Conservation (phyloP, 23 tunicate genomes). For the Ascidia mentula region DNA sequence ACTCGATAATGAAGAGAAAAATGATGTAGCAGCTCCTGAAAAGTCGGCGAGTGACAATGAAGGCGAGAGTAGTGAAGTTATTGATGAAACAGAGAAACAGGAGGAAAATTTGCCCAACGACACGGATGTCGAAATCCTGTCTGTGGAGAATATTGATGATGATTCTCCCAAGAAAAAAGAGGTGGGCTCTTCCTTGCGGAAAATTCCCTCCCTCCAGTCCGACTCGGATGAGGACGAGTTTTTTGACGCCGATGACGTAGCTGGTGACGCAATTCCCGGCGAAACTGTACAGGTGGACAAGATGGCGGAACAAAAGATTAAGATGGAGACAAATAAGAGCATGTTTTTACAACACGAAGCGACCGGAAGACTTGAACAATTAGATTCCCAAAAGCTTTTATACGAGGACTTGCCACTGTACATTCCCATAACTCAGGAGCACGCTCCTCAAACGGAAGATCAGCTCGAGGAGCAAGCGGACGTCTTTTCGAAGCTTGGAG, state of each 20-base stretch:
- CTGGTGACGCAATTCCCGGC: background rate
- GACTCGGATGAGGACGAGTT: slow-evolving; percentile 70
- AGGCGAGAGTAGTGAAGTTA: background rate
- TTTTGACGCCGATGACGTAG: slow-evolving; percentile 45
- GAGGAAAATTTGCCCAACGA: background rate
- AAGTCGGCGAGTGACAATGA: background rate
- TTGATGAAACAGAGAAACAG: background rate
- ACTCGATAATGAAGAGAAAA: slow-evolving; percentile 3
- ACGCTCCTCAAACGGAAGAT: slow-evolving; percentile 90
- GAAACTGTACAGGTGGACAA: background rate
- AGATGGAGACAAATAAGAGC: background rate
- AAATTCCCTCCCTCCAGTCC: slow-evolving; percentile 13
- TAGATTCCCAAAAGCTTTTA: slow-evolving; percentile 32
- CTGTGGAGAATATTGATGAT: background rate
- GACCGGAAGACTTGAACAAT: slow-evolving; percentile 56
- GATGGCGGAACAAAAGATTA: background rate
- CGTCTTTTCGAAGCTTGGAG: slow-evolving; percentile 82
- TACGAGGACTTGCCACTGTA: slow-evolving; percentile 46
- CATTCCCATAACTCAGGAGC: slow-evolving; percentile 85
- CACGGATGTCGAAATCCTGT: background rate
- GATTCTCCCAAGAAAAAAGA: background rate
- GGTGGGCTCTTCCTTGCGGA: background rate
- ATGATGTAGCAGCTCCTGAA: background rate
- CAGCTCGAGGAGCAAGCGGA: slow-evolving; percentile 87
- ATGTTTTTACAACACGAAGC: slow-evolving; percentile 13